phyloP scores from a whole-genome alignment of 1,140 invertebrate species.

The Lycorma delicatula region DNA sequence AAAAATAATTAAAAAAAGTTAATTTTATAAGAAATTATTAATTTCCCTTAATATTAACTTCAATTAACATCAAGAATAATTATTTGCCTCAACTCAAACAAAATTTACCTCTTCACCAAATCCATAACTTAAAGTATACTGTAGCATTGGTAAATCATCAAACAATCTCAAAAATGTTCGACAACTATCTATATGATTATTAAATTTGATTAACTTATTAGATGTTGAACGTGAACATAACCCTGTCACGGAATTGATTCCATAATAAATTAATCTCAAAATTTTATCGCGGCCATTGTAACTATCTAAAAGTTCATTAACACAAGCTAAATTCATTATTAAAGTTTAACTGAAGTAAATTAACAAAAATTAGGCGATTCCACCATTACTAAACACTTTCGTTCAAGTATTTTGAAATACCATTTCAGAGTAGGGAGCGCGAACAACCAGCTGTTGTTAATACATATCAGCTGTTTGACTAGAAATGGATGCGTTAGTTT shows the following conservation, averaged over 20 bases:
- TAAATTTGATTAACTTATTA: constrained; percentile 48
- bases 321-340: too few relatives aligned
- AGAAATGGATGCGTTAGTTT: too few relatives aligned
- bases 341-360: too few relatives aligned
- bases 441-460: too few relatives aligned
- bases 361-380: too few relatives aligned
- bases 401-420: too few relatives aligned
- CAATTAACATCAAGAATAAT: constrained; percentile 5
- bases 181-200: constrained; percentile 54
- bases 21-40: constrained; percentile 10
- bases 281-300: constrained; percentile 50
- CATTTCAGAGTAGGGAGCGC: too few relatives aligned
- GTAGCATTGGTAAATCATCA: constrained; percentile 63
- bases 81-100: constrained; percentile 18
- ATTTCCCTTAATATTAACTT: neutral
- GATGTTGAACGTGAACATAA: constrained; percentile 43
- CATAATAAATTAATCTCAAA: constrained; percentile 57
- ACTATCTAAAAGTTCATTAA: too few relatives aligned
- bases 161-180: constrained; percentile 60
- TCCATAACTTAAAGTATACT: constrained; percentile 51
- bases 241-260: constrained; percentile 48
- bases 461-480: too few relatives aligned
- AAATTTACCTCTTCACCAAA: constrained; percentile 47
- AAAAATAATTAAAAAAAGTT: constrained; percentile 23
- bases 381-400: too few relatives aligned